phyloP scores from a whole-genome alignment of 2,113 vertebrate genomes.

The Solenodon paradoxus region DNA sequence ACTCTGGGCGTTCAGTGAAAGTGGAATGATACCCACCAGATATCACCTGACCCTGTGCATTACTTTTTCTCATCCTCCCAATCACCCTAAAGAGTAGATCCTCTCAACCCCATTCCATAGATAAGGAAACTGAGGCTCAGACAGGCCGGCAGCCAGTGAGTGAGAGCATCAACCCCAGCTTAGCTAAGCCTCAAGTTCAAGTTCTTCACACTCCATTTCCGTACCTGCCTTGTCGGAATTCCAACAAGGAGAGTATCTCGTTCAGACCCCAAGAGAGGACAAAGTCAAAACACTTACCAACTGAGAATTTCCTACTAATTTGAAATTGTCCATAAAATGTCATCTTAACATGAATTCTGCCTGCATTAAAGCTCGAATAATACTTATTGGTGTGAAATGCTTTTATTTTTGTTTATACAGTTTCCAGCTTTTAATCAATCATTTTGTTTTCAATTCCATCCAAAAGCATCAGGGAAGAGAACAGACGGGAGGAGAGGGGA shows the following conservation, averaged over 20 bases:
- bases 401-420: constrained; percentile 34
- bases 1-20: neutral
- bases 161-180: neutral
- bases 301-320: neutral
- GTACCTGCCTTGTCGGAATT: neutral
- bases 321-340: neutral
- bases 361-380: neutral
- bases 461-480: neutral
- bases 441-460: constrained; percentile 30
- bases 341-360: neutral
- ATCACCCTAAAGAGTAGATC: neutral
- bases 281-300: neutral
- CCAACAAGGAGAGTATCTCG: neutral
- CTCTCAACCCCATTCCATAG: neutral
- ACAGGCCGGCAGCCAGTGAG: neutral
- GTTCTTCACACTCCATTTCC: neutral
- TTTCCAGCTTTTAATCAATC: constrained; percentile 25
- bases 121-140: neutral
- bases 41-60: neutral
- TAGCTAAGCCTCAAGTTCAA: neutral
- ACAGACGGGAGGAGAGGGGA: neutral
- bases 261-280: neutral
- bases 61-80: neutral
- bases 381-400: neutral
- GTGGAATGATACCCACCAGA: no score